Evolutionary conservation across 2,888 invertebrate genomes (phyloP), one percentile per base, ranked within the genome.

Genomic region (Zaprionus lineosus): DNA sequence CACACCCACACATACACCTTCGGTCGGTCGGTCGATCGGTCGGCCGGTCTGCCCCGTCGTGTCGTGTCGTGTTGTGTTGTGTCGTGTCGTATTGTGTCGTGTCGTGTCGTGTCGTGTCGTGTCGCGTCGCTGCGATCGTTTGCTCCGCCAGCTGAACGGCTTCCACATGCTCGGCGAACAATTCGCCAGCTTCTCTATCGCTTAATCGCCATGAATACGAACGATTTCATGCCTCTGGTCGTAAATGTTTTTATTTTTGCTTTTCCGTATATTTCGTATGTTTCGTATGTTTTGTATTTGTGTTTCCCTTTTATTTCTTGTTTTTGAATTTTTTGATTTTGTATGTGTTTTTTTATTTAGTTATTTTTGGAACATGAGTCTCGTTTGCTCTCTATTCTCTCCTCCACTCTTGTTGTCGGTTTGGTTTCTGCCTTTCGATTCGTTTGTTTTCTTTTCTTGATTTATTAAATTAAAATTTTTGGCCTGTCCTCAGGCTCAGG

Each of bases 391-490:
- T 36, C 21, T 29, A 21, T 33, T 12, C 9, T 12, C 21, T 31
- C 21, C 8, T 11, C 26, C 21, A 28, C 21, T 12, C 37, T 37
- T 29, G 16, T 19, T 24, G 44, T 8, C 36, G 52, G 51, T 58
- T 18, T 16, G 2, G 24, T 8, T 28, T 4, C 44, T 31, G 21
- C 37, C 8, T 53, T 39, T 5, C n/a, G 26, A 18, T 33, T 58
- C 15, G 14, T 51, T 55, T 55, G 57, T 71, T 69, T 63, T 52
- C 47, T 50, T 67, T 78, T 67, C 57, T 64, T 71, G 52, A 61
- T 74, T 71, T 62, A 71, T 68, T 61, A 61, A 78, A 71, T 82
- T 71, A 47, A 71, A 51, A 59, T 67, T 74, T n/a, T 66, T 67
- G 28, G 39, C 40, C 52, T 63, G 69, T 73, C 64, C 64, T 70